phyloP scores from a whole-genome alignment of 2,797 vertebrate species.

The Chloroceryle amazona region DNA sequence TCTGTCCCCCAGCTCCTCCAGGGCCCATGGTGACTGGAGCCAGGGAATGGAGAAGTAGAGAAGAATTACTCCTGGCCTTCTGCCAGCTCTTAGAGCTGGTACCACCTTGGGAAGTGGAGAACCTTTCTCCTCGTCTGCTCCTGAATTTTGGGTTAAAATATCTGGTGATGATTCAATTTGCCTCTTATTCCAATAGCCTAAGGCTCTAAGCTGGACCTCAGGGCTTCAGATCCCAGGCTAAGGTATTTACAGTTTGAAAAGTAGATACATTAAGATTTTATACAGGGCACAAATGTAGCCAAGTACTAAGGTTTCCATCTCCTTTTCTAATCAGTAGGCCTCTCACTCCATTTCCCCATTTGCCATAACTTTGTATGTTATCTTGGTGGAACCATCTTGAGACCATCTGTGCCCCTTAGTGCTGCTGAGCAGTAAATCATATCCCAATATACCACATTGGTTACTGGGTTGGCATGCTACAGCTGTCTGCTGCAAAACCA shows the following conservation, averaged over 20 bases:
- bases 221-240: background rate
- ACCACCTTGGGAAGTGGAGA: background rate
- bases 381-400: background rate
- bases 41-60: background rate
- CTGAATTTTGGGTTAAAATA: background rate
- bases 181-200: background rate
- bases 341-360: background rate
- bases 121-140: background rate
- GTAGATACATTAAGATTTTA: background rate
- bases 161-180: background rate
- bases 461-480: background rate
- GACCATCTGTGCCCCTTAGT: background rate
- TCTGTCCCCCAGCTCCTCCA: background rate
- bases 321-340: background rate
- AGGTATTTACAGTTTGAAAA: conserved; percentile 30
- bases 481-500: background rate
- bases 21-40: background rate
- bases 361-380: background rate
- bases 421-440: background rate
- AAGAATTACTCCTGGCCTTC: background rate
- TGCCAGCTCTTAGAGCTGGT: background rate
- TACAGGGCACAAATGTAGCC: background rate
- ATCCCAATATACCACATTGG: background rate
- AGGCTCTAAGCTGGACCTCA: background rate
- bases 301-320: background rate